Conservation (phyloP, 2,113 vertebrate genomes). For the Sardina pilchardus region DNA sequence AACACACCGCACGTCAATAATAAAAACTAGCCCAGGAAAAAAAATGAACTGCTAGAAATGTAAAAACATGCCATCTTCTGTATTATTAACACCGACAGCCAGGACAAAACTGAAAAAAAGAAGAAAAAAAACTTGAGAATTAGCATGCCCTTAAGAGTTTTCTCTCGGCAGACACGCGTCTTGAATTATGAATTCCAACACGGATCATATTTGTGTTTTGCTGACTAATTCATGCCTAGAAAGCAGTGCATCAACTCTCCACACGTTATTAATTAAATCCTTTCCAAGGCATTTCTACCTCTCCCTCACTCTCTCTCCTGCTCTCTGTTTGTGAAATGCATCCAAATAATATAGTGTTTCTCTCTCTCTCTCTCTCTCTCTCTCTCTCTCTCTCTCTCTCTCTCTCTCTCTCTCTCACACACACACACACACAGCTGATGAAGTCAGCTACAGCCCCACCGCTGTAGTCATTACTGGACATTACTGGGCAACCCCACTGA, state of each 20-base stretch:
- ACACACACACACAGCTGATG: too few species aligned
- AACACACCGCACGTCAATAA: background rate
- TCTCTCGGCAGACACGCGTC: background rate
- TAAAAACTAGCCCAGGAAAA: background rate
- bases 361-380: background rate
- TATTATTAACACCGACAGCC: background rate
- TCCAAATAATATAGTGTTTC: background rate
- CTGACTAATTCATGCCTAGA: conserved; percentile 6
- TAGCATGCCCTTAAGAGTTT: background rate
- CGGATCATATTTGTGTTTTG: background rate
- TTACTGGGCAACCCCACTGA: background rate
- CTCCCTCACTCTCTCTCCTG: background rate
- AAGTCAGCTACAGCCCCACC: background rate
- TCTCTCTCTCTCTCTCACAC: background rate
- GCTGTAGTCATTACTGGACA: background rate
- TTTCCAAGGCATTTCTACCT: background rate
- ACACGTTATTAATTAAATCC: background rate
- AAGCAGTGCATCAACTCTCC: background rate
- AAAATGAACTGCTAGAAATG: background rate
- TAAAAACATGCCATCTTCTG: background rate
- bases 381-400: background rate
- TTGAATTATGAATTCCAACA: background rate
- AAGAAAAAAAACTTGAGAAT: background rate
- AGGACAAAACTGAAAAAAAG: background rate
- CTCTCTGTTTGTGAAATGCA: background rate